Evolutionary conservation across 2,888 invertebrate species (phyloP).

Genomic region (Invenusta paracnida): DNA sequence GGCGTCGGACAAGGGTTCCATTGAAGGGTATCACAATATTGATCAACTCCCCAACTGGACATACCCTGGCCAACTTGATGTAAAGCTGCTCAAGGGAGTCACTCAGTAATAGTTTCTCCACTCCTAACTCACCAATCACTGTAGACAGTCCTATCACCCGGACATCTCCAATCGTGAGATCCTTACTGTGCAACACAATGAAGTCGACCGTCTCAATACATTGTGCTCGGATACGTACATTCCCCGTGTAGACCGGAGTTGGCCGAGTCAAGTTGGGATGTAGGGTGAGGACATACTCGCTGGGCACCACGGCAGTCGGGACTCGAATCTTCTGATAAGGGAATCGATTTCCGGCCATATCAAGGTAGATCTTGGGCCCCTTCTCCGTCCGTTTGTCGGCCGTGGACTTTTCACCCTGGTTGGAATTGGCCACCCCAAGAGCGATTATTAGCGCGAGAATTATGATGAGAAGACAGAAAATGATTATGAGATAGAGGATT

Average conservation of each 20-base stretch:
- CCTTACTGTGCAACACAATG: slow-evolving; percentile 28
- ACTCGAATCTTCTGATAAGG: slow-evolving; percentile 36
- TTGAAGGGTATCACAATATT: slow-evolving; percentile 20
- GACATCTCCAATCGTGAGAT: not conserved
- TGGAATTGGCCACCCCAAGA: not conserved
- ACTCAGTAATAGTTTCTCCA: not conserved
- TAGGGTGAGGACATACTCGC: slow-evolving; percentile 9
- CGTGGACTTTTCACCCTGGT: not conserved
- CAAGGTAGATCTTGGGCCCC: not conserved
- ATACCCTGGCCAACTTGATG: not conserved
- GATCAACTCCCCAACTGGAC: not conserved
- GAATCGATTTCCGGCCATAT: not conserved
- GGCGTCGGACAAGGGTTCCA: slow-evolving; percentile 30
- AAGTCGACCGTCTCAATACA: slow-evolving; percentile 3
- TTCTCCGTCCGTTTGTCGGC: not conserved
- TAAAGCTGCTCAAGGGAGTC: slow-evolving; percentile 23
- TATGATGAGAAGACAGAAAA: not conserved
- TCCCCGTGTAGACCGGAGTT: slow-evolving; percentile 15
- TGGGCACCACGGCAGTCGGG: slow-evolving; percentile 1
- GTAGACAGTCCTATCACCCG: not conserved
- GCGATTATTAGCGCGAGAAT: not conserved
- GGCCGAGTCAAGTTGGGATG: slow-evolving; percentile 26
- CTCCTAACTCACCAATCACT: not conserved
- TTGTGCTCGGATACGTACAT: not conserved
- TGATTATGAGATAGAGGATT: slow-evolving; percentile 7